Conservation (phyloP, 1,140 invertebrate species). For the Grapholita molesta region DNA sequence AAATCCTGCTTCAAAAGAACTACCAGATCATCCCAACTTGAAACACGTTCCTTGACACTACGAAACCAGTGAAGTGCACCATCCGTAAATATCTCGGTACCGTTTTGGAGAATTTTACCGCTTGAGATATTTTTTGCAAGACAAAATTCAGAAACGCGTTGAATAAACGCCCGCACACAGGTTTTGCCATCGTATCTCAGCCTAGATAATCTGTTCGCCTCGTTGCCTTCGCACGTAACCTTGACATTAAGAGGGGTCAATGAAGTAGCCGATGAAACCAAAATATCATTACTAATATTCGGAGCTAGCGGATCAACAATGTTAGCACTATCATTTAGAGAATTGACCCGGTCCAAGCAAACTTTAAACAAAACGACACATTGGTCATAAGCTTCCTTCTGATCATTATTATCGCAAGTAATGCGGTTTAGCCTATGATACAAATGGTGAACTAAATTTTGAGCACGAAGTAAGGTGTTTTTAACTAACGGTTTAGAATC, state of each 20-base stretch:
- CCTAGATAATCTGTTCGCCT: conserved; percentile 19
- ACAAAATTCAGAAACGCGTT: conserved; percentile 34
- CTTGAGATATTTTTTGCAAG: conserved; percentile 24
- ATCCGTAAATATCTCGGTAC: conserved; percentile 39
- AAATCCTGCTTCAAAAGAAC: conserved; percentile 35
- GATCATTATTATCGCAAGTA: not conserved
- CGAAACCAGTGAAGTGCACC: conserved; percentile 42
- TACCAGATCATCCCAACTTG: conserved; percentile 34
- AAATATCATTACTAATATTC: not conserved
- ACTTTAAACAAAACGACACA: not conserved
- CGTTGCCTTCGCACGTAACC: conserved; percentile 27
- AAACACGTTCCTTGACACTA: conserved; percentile 21
- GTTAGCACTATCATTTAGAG: not conserved
- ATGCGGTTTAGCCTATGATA: not conserved
- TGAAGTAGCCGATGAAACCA: too few relatives aligned
- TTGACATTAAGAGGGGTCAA: conserved; percentile 13
- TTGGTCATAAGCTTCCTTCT: not conserved
- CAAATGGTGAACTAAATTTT: not conserved
- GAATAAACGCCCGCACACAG: conserved; percentile 39
- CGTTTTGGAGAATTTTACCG: conserved; percentile 26
- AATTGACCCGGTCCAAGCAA: not conserved
- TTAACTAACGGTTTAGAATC: not conserved
- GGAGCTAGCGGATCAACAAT: not conserved
- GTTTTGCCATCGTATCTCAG: conserved; percentile 32
- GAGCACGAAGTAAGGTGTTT: not conserved